Base-by-base conservation (phyloP, 2,888 invertebrate species). In the Melinopterus prodromus region DNA sequence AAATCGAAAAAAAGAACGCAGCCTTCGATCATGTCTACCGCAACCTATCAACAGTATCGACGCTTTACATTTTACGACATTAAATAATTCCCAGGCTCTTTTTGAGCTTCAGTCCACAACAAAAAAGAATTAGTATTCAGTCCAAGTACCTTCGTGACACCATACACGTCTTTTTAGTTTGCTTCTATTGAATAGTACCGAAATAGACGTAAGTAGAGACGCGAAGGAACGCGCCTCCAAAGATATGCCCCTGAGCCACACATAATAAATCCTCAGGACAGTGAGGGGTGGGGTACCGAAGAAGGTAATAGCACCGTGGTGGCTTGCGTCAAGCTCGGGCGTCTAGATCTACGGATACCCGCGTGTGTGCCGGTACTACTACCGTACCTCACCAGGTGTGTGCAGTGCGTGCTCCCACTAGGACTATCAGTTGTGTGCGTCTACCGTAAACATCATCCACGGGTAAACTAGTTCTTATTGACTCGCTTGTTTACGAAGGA, bases 381-480 rank as follows among this genome's bases (percentile, higher is more conserved):
- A 26, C 26, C 26, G 26, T 26, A 26, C 9, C 12, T 70, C 70
- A 71, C 76, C 75, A 75, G 75, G 78, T 78, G 53, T 53, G 53
- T 53, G 53, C 53, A 53, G 53, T 53, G 53, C 53, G 53, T 53
- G 53, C 53, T 7, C 53, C 53, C 7, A 53, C 53, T 53, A 12
- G 53, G 53, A 53, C 53, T 53, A 53, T 53, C 53, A 53, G 53
- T 53, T 53, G 53, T 78, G 78, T 78, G 76, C 70, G 70, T 76
- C 76, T 70, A 70, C 38, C 70, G 78, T 78, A 78, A 78, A 78
- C 78, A 76, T 78, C 70, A 78, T 74, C 78, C 76, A 78, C 70
- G 78, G 78, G 75, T 78, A 78, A 78, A 78, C 75, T 78, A 75
- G 78, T 78, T 78, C 76, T 75, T 72, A 76, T 78, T 78, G 36